A percentile compares a stretch with the other conserved stretches of the same genome.
These are phyloP conservation scores for Lucilia sericata DNA, from an alignment of 1,140 invertebrate genomes.

Conservation along the genomic window DNA sequence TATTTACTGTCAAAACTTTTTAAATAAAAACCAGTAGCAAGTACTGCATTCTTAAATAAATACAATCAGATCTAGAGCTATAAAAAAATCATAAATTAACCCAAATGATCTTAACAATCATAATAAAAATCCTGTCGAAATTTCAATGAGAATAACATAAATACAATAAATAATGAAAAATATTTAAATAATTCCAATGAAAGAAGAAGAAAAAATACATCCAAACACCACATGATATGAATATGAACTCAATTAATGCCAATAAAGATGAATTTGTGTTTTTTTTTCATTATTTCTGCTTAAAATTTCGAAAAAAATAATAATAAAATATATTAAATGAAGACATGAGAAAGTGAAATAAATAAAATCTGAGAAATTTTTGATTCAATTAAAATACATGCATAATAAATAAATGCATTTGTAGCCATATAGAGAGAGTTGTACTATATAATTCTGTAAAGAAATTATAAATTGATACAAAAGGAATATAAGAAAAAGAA, in stretches of 20 bases:
- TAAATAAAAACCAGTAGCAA: too few species aligned
- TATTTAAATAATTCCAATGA: conserved; percentile 10
- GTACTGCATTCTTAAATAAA: too few species aligned
- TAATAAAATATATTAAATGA: not conserved
- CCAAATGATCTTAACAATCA: too few species aligned
- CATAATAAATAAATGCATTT: conserved; percentile 11
- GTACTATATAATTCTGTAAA: not conserved
- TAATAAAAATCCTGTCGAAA: too few species aligned
- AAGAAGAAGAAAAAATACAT: not conserved
- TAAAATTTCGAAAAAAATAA: not conserved
- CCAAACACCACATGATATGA: not conserved
- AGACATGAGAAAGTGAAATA: not conserved
- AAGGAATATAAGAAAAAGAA: not conserved
- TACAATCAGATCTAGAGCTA: too few species aligned
- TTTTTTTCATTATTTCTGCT: not conserved
- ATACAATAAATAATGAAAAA: not conserved
- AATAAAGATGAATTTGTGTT: conserved; percentile 20
- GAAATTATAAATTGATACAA: not conserved
- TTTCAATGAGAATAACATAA: too few species aligned
- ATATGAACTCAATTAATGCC: conserved; percentile 23
- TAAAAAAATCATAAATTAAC: too few species aligned
- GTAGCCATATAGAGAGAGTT: not conserved
- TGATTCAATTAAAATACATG: conserved; percentile 10
- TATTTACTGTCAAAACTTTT: too few species aligned
- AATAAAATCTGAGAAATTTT: conserved; percentile 16